Evolutionary conservation across 2,797 vertebrate genomes (phyloP).

Genomic region (Pachyuromys duprasi): DNA sequence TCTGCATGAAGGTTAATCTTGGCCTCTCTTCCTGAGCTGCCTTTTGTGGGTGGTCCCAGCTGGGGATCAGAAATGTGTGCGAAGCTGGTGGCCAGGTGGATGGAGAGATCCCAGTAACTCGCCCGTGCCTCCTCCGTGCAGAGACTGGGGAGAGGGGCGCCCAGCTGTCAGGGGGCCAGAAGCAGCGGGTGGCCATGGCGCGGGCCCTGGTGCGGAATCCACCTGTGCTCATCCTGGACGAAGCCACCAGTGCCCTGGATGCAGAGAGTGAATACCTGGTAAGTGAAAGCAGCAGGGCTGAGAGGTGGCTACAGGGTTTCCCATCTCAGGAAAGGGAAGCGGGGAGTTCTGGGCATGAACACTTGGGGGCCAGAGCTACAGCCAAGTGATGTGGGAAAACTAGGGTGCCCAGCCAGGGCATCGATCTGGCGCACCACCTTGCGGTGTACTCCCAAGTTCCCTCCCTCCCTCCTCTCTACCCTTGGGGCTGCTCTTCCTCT

Average conservation of each 20-base stretch:
- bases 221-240: conserved; percentile 94
- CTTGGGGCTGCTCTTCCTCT: neutral
- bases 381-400: fast-evolving
- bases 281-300: conserved; percentile 68
- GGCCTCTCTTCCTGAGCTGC: neutral
- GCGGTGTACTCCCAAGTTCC: fast-evolving
- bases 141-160: conserved; percentile 94
- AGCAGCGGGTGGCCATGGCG: conserved; percentile 97
- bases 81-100: neutral
- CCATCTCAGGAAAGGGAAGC: neutral
- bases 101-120: neutral
- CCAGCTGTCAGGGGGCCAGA: conserved; percentile 97
- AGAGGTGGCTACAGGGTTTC: fast-evolving
- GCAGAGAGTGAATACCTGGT: conserved; percentile 96
- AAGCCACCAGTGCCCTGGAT: conserved; percentile 97
- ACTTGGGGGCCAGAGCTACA: neutral
- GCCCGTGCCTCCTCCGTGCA: neutral
- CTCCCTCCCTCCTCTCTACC: neutral
- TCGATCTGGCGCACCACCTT: fast-evolving
- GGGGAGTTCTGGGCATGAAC: neutral
- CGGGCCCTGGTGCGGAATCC: conserved; percentile 95
- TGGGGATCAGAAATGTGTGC: fast-evolving
- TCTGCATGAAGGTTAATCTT: fast-evolving
- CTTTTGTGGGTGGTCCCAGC: neutral
- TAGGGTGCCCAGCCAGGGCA: neutral